These are phyloP conservation scores for Thysanoteuthis rhombus DNA, from an alignment of 2,888 invertebrate genomes.

Conservation along the genomic window DNA sequence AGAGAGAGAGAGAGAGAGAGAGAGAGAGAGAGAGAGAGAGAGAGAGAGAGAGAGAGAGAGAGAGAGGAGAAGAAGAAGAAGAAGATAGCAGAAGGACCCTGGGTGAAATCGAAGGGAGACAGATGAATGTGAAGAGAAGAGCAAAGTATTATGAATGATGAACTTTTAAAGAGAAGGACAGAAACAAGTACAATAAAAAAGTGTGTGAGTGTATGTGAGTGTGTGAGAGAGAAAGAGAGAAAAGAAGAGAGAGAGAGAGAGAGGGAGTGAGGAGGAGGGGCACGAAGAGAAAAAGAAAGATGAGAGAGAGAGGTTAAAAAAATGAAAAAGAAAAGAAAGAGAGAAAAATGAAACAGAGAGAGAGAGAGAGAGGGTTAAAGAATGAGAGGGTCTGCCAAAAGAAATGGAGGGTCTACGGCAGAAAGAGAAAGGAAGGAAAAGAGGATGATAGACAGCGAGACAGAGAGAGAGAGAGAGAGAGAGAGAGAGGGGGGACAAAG, in stretches of 20 bases:
- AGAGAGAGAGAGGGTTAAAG: not conserved
- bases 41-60: not conserved
- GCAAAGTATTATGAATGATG: no score
- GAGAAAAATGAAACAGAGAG: not conserved
- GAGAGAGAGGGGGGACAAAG: not conserved
- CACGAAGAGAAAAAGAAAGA: not conserved
- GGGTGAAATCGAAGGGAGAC: no score
- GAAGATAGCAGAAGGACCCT: no score
- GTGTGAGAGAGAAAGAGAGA: not conserved
- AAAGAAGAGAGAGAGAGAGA: not conserved
- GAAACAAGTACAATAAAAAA: no score
- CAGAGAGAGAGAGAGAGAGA: not conserved
- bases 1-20: not conserved
- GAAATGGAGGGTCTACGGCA: not conserved
- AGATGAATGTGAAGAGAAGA: no score
- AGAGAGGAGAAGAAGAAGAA: no score
- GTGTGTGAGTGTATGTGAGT: no score
- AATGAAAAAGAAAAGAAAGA: not conserved
- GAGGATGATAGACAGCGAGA: not conserved
- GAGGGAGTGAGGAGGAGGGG: accelerated
- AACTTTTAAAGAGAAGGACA: no score
- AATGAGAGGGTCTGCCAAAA: not conserved
- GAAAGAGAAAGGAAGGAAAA: not conserved
- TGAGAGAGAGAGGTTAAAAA: not conserved
- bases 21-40: not conserved